These are phyloP conservation scores for Marmota flaviventris DNA, from an alignment of 2,113 vertebrate genomes.

Conservation along the genomic window DNA sequence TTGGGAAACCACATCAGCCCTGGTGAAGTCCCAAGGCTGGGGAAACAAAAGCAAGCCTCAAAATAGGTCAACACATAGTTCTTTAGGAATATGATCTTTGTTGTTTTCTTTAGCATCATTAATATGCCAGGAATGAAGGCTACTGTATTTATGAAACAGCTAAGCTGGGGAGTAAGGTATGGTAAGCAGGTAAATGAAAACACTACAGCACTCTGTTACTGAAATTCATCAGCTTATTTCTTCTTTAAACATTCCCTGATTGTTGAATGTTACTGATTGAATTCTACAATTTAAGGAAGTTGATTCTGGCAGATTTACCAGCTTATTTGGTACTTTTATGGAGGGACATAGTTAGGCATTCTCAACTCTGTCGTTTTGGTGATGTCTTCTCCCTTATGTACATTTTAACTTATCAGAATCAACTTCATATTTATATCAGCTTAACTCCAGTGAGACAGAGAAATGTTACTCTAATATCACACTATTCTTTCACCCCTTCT, in stretches of 20 bases:
- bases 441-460: neutral
- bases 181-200: neutral
- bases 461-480: accelerated
- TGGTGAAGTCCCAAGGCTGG: neutral
- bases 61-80: neutral
- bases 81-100: neutral
- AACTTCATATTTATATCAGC: neutral
- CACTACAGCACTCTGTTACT: neutral
- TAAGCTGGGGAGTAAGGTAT: neutral
- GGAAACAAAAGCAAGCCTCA: neutral
- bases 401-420: neutral
- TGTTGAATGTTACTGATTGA: neutral
- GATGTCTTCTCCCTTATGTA: neutral
- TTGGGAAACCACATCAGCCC: neutral
- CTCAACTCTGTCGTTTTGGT: neutral
- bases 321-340: constrained; percentile 6
- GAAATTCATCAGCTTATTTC: neutral
- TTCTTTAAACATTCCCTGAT: neutral
- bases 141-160: neutral
- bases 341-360: neutral
- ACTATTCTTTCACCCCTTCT: neutral
- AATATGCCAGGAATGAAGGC: neutral
- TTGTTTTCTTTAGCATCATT: neutral
- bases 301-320: constrained; percentile 32
- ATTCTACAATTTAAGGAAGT: neutral